phyloP scores from a whole-genome alignment of 2,888 invertebrate species.

The Tanytarsus gracilentus region DNA sequence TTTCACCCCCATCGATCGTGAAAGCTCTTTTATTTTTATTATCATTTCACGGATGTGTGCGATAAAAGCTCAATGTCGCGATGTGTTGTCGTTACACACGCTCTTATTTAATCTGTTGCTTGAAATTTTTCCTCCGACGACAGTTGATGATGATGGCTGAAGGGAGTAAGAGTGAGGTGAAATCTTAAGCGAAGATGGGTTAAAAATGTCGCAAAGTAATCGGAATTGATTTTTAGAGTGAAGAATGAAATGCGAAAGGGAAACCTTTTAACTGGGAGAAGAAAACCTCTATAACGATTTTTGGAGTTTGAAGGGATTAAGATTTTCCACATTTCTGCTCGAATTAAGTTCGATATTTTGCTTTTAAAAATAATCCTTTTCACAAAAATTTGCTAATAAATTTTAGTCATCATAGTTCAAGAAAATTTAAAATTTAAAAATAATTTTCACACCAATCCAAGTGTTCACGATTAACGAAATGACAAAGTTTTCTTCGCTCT shows the following conservation, averaged over 20 bases:
- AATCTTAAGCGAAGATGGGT: neutral
- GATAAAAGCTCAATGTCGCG: conserved; percentile 27
- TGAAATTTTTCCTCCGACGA: neutral
- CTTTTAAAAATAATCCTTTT: conserved; percentile 16
- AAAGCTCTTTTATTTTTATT: neutral
- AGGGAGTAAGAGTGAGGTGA: neutral
- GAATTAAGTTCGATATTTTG: conserved; percentile 28
- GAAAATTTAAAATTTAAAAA: conserved; percentile 28
- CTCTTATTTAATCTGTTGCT: conserved; percentile 29
- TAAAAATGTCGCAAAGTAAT: conserved; percentile 14
- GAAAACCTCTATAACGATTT: neutral
- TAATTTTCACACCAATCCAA: neutral
- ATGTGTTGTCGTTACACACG: conserved; percentile 28
- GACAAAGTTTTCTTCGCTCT: conserved; percentile 2
- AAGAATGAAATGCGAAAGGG: neutral
- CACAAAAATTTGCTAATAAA: neutral
- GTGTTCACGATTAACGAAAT: conserved; percentile 1
- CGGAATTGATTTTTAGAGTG: conserved; percentile 24
- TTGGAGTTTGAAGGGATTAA: conserved; percentile 24
- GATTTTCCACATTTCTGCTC: conserved; percentile 29
- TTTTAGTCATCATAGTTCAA: conserved; percentile 11
- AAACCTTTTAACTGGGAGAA: neutral
- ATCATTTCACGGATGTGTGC: neutral
- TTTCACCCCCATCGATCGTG: neutral
- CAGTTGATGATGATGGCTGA: neutral